These are phyloP conservation scores for Merops nubicus DNA, from an alignment of 2,113 vertebrate genomes.

Conservation along the genomic window DNA sequence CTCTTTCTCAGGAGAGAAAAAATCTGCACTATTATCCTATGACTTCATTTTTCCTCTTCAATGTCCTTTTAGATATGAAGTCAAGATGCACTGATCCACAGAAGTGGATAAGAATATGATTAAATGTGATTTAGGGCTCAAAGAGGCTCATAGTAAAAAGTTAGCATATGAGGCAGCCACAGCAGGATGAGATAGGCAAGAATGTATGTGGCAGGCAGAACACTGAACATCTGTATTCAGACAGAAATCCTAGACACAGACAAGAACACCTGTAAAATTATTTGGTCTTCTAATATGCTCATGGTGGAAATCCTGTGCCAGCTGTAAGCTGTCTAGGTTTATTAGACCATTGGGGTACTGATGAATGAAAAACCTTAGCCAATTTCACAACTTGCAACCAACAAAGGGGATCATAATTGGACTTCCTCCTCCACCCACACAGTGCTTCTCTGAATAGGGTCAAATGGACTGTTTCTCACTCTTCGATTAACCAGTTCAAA, in stretches of 20 bases:
- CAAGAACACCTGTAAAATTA: neutral
- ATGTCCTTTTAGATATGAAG: neutral
- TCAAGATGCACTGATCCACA: neutral
- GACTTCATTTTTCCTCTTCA: conserved; percentile 15
- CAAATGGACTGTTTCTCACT: neutral
- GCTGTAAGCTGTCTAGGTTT: neutral
- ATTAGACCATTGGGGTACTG: neutral
- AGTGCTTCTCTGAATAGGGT: neutral
- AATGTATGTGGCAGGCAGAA: rapidly evolving
- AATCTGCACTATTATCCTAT: neutral
- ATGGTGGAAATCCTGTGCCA: neutral
- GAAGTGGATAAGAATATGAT: neutral
- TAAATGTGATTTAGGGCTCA: neutral
- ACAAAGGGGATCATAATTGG: neutral
- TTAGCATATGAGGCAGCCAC: neutral
- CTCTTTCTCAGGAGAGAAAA: neutral
- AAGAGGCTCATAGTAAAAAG: neutral
- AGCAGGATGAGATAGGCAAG: neutral
- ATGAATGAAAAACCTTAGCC: neutral
- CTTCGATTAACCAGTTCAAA: neutral
- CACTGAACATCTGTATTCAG: neutral
- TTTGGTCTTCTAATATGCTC: neutral
- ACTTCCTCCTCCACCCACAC: neutral
- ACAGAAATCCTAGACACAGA: neutral
- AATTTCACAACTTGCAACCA: neutral